phyloP scores from a whole-genome alignment of 2,113 vertebrate species.

The Pristiophorus japonicus region DNA sequence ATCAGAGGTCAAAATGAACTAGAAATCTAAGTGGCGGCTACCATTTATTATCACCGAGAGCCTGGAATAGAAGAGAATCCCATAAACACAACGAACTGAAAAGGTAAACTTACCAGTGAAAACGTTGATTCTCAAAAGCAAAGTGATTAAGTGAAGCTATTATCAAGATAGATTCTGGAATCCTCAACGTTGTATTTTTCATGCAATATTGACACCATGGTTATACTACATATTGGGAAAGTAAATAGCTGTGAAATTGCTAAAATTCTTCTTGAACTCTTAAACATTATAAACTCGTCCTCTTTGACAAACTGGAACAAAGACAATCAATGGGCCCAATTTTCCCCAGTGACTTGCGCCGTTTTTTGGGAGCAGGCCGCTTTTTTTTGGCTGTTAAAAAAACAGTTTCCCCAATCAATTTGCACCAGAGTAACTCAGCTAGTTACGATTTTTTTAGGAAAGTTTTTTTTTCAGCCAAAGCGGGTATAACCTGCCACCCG shows the following conservation, averaged over 20 bases:
- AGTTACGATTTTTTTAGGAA: too few species aligned
- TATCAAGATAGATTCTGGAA: neutral
- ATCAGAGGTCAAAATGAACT: neutral
- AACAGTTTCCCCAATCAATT: too few species aligned
- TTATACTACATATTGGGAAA: neutral
- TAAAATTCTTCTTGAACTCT: slow-evolving; percentile 1
- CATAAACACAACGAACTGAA: neutral
- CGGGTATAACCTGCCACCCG: too few species aligned
- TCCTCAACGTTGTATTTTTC: neutral
- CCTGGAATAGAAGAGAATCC: neutral
- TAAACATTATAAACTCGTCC: neutral
- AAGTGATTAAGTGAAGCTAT: neutral
- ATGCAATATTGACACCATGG: neutral
- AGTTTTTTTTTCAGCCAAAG: too few species aligned
- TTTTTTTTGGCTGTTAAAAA: too few species aligned
- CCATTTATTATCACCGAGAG: neutral
- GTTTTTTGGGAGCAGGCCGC: too few species aligned
- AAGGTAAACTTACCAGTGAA: neutral
- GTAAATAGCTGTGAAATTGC: slow-evolving; percentile 14
- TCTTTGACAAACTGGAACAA: neutral
- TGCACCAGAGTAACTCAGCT: too few species aligned
- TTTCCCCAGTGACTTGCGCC: too few species aligned
- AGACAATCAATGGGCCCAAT: too few species aligned
- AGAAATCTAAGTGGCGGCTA: neutral
- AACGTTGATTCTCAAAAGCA: neutral